Evolutionary conservation across 2,113 vertebrate genomes (phyloP), one percentile per base, ranked within the genome.

Genomic region (Probosciger aterrimus): DNA sequence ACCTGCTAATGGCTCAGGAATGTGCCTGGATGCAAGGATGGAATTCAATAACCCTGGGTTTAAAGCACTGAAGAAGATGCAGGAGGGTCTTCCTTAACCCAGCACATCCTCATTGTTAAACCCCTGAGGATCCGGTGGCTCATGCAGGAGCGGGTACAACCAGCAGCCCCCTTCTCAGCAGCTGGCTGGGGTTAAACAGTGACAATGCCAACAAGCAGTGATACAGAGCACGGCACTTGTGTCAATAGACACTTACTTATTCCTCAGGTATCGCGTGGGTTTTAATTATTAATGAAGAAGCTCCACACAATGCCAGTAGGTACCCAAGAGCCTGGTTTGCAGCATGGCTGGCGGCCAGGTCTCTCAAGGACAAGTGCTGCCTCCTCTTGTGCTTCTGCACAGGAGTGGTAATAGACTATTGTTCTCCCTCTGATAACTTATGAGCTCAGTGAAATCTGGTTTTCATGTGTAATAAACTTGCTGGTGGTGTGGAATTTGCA

Each of bases 61-160:
- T 30, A 41, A n/a, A 27, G 8, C 39, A 14, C 13, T 46, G 30
- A 3, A 15, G 37, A 44, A 62, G 41, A 20, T 23, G 18, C 69
- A 39, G 50, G 0, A 28, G 53, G 53, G 4, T 64, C 23, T 30
- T 12, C 30, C 47, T 24, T 18, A 8, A 18, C 3, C n/a, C 79
- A 47, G 28, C 44, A 8, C 67, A 35, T 4, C 7, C 25, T 60
- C 3, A 2, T 7, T 50, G 53, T 18, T 39, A 27, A 57, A 60
- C 3, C 49, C 68, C 4, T 0, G 6, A 22, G 22, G 22, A 30
- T 10, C 12, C 8, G 1, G 30, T 2, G 12, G 44, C 68, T 50
- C 10, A 0, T 2, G 31, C 63, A 37, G 68, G 67, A 60, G 37
- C 0, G 0, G 22, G 28, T n/a, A 43, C 27, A 24, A 22, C 35